Percentiles rank a stretch among this genome's conserved stretches.
Evolutionary conservation across 2,797 vertebrate species (phyloP).

Genomic region (Enteromius anoplus): DNA sequence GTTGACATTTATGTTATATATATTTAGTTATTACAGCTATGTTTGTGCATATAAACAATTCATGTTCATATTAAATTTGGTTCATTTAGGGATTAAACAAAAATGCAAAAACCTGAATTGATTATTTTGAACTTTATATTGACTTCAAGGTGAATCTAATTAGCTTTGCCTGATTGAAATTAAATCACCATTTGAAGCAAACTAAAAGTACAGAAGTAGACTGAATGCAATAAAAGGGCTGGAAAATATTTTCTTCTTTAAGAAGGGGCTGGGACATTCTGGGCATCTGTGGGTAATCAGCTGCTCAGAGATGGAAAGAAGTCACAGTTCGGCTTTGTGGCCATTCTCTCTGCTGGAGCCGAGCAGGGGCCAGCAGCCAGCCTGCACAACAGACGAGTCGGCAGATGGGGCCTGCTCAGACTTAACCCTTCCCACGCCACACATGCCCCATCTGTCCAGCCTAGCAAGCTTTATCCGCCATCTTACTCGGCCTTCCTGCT

Average conservation of each 20-base stretch:
- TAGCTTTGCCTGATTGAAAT: neutral
- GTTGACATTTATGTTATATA: neutral
- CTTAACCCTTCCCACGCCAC: slow-evolving; percentile 79
- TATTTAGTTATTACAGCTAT: neutral
- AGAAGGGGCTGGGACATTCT: slow-evolving; percentile 27
- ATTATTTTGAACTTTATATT: neutral
- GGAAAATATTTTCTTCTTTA: neutral
- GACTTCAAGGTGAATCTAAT: neutral
- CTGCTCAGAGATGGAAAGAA: slow-evolving; percentile 37
- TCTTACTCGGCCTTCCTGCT: slow-evolving; percentile 44
- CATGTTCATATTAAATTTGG: neutral
- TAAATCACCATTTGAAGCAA: neutral
- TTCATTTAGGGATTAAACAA: neutral
- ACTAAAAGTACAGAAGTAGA: neutral
- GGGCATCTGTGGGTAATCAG: slow-evolving; percentile 53
- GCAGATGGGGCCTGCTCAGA: slow-evolving; percentile 77
- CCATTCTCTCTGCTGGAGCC: slow-evolving; percentile 63
- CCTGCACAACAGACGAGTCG: slow-evolving; percentile 74
- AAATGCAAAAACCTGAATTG: neutral
- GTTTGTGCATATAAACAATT: neutral
- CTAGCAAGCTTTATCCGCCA: slow-evolving; percentile 35
- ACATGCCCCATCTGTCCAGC: slow-evolving; percentile 63
- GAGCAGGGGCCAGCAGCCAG: slow-evolving; percentile 67
- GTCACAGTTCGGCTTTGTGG: slow-evolving; percentile 58
- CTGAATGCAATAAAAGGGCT: neutral